Conservation (phyloP, 2,888 invertebrate genomes). For the Dynastes maya region DNA sequence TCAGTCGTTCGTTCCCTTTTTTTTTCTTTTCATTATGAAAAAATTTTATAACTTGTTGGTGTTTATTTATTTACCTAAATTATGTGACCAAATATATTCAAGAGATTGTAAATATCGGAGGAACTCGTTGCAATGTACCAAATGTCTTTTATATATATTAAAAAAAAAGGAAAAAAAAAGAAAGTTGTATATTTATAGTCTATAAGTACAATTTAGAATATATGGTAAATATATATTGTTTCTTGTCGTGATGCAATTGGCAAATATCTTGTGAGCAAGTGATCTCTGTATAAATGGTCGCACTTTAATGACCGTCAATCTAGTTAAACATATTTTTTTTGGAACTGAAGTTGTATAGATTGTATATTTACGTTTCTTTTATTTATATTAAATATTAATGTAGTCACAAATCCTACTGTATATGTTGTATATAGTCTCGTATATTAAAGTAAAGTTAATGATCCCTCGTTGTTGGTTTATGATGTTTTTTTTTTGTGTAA, state of each 20-base stretch:
- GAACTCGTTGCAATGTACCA: constrained; percentile 55
- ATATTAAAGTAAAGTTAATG: constrained; percentile 63
- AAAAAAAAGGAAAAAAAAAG: constrained; percentile 22
- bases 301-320: constrained; percentile 34
- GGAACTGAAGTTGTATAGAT: constrained; percentile 66
- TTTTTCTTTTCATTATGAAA: constrained; percentile 16
- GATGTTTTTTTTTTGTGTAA: constrained; percentile 64
- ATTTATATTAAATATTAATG: constrained; percentile 61
- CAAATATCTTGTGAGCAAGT: constrained; percentile 59
- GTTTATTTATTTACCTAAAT: constrained; percentile 45
- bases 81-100: constrained; percentile 45
- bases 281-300: constrained; percentile 63
- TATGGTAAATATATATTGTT: constrained; percentile 38
- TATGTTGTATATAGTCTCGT: constrained; percentile 68
- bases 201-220: constrained; percentile 54
- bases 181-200: constrained; percentile 46
- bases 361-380: constrained; percentile 62
- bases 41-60: constrained; percentile 37
- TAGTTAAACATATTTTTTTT: constrained; percentile 56
- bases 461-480: constrained; percentile 65
- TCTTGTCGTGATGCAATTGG: constrained; percentile 62
- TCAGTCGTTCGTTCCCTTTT: not conserved
- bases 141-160: constrained; percentile 50
- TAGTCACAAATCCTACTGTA: constrained; percentile 59
- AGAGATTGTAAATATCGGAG: constrained; percentile 44